Evolutionary conservation across 2,888 invertebrate species (phyloP).

Genomic region (Endomychus coccineus): DNA sequence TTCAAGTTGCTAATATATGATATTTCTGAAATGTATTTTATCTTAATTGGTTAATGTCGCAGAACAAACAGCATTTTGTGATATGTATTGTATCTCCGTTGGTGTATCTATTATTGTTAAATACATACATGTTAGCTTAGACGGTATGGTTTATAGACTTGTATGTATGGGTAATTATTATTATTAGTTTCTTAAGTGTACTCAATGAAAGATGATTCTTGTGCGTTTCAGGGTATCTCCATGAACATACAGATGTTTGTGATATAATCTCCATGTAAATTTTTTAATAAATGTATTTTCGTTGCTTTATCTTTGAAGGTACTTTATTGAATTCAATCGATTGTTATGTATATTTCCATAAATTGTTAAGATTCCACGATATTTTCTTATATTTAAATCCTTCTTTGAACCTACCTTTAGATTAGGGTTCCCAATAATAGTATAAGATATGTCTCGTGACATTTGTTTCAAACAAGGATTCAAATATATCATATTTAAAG

Average conservation of each 20-base stretch:
- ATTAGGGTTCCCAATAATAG: no score
- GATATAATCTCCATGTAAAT: constrained; percentile 5
- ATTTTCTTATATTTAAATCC: no score
- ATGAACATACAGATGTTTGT: constrained; percentile 10
- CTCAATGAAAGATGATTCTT: constrained; percentile 6
- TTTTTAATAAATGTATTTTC: background rate
- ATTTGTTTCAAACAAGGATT: background rate
- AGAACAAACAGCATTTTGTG: constrained; percentile 13
- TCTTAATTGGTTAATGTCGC: constrained; percentile 7
- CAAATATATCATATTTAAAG: no score
- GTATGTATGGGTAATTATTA: constrained; percentile 12
- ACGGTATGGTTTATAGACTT: constrained; percentile 12
- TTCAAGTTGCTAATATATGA: no score
- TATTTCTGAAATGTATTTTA: background rate
- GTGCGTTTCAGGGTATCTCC: constrained; percentile 12
- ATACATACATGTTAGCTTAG: constrained; percentile 13
- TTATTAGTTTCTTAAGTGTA: constrained; percentile 9
- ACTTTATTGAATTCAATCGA: no score
- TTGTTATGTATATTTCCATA: no score
- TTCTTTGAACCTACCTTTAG: no score
- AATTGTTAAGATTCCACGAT: no score
- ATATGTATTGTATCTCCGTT: constrained; percentile 14
- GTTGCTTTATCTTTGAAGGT: background rate
- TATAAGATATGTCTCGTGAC: constrained; percentile 5
- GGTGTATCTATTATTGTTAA: constrained; percentile 14